phyloP scores from a whole-genome alignment of 2,113 vertebrate species.

The Orthonyx spaldingii region DNA sequence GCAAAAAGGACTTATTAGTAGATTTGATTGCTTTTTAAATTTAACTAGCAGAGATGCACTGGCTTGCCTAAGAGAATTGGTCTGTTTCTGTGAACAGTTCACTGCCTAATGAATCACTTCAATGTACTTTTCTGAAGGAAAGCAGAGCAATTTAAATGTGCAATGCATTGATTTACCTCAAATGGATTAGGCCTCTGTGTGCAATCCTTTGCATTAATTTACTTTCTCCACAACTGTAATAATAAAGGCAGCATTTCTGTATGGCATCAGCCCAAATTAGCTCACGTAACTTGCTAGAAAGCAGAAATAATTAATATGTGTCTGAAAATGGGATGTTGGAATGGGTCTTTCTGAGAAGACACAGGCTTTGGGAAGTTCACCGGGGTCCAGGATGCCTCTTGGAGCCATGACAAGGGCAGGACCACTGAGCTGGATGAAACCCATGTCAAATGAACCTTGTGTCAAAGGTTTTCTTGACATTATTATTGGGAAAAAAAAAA shows the following conservation, averaged over 20 bases:
- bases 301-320: constrained; percentile 21
- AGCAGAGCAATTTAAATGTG: constrained; percentile 72
- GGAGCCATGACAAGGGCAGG: background rate
- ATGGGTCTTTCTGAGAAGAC: background rate
- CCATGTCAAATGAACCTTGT: background rate
- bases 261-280: constrained; percentile 12
- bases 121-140: constrained; percentile 76
- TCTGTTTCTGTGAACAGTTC: constrained; percentile 68
- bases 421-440: background rate
- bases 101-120: constrained; percentile 74
- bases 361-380: background rate
- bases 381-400: rapidly evolving
- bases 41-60: constrained; percentile 69
- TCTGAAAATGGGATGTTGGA: background rate
- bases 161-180: constrained; percentile 75
- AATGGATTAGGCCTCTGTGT: constrained; percentile 73
- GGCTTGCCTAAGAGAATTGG: constrained; percentile 68
- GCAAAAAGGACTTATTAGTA: constrained; percentile 72
- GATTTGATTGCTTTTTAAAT: constrained; percentile 80
- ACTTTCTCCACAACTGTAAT: constrained; percentile 62
- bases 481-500: too few relatives aligned
- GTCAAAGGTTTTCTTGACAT: background rate
- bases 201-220: constrained; percentile 72
- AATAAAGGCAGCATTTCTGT: constrained; percentile 43
- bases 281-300: constrained; percentile 27